Conservation (phyloP, 1,140 invertebrate genomes). For the Drosophila lacteicornis region DNA sequence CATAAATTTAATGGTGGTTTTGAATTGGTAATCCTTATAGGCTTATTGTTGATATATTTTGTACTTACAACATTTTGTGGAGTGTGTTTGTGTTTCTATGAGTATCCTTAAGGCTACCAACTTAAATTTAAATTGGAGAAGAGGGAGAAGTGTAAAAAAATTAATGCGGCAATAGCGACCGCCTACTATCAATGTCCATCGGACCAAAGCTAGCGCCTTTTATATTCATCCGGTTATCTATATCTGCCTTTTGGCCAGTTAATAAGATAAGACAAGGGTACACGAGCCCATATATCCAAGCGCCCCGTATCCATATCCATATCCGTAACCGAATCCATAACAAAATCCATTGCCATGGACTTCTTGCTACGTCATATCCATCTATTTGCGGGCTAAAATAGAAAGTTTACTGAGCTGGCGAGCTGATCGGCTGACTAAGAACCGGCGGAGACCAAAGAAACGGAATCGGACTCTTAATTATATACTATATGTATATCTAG, state of each 20-base stretch:
- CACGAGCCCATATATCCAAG: not conserved
- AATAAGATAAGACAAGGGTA: constrained; percentile 26
- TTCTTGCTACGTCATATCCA: constrained; percentile 33
- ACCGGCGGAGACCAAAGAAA: constrained; percentile 49
- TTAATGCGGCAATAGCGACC: not conserved
- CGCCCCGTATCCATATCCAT: not conserved
- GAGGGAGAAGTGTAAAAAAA: constrained; percentile 6
- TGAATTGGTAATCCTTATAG: not conserved
- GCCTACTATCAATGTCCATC: constrained; percentile 26
- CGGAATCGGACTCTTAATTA: constrained; percentile 44
- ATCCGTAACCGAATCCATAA: constrained; percentile 19
- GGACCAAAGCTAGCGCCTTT: constrained; percentile 12
- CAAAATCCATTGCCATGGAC: constrained; percentile 20
- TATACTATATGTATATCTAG: constrained; percentile 1
- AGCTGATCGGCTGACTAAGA: constrained; percentile 50
- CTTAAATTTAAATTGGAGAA: constrained; percentile 23
- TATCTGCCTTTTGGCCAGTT: constrained; percentile 12
- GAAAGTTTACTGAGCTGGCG: constrained; percentile 27
- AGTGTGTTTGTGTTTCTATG: not conserved
- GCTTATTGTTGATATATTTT: not conserved
- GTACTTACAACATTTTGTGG: constrained; percentile 61
- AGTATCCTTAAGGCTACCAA: constrained; percentile 34
- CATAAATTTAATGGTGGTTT: not conserved
- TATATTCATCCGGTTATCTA: constrained; percentile 47
- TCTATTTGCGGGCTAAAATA: constrained; percentile 3